Conservation (phyloP, 1,140 invertebrate species). For the Pteromalus puparum region DNA sequence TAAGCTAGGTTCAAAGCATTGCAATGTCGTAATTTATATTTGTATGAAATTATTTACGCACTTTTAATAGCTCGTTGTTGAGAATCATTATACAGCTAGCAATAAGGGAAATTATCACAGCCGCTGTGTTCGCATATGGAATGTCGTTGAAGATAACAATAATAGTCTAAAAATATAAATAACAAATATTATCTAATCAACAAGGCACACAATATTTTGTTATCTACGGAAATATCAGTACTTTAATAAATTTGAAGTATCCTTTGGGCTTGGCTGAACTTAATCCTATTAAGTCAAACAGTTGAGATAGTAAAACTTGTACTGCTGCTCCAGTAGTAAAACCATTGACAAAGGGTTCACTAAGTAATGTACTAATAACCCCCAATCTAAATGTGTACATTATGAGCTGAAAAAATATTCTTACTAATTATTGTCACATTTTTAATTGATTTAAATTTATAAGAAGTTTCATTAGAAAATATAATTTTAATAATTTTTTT, state of each 20-base stretch:
- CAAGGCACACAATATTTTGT: not conserved
- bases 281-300: conserved; percentile 93
- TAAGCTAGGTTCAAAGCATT: not conserved
- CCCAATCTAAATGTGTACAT: conserved; percentile 91
- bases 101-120: conserved; percentile 82
- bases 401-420: conserved; percentile 78
- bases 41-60: conserved; percentile 64
- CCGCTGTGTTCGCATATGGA: conserved; percentile 79
- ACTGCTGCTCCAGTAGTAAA: conserved; percentile 96
- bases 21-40: not conserved
- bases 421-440: not conserved
- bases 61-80: conserved; percentile 89
- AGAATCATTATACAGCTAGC: conserved; percentile 83
- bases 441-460: not conserved
- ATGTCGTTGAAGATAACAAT: conserved; percentile 80
- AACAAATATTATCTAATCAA: conserved; percentile 32
- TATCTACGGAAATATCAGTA: conserved; percentile 69
- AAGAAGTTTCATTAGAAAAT: not conserved
- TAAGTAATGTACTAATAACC: conserved; percentile 88
- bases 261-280: conserved; percentile 80
- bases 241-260: conserved; percentile 85
- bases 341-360: conserved; percentile 90
- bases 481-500: not conserved
- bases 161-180: conserved; percentile 78
- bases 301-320: conserved; percentile 91